Evolutionary conservation across 2,797 vertebrate genomes (phyloP).

Genomic region (Betta splendens): DNA sequence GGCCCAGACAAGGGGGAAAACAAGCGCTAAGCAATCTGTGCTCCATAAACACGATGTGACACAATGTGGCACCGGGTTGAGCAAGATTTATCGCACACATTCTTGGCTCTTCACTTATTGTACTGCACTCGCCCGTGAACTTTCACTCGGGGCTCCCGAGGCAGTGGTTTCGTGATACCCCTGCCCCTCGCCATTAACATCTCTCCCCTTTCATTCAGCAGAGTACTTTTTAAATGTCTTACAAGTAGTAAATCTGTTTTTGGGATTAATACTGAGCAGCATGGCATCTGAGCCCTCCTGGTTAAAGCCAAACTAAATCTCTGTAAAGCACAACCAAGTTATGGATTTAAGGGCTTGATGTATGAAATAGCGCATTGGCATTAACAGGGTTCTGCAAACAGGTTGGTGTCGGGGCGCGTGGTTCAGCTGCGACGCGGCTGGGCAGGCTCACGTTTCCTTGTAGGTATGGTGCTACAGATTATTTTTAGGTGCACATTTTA

Average conservation of each 20-base stretch:
- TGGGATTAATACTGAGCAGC: slow-evolving; percentile 65
- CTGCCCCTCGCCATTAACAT: slow-evolving; percentile 54
- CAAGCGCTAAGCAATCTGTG: slow-evolving; percentile 71
- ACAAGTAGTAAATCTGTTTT: slow-evolving; percentile 72
- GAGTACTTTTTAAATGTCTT: slow-evolving; percentile 69
- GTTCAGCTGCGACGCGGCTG: slow-evolving; percentile 37
- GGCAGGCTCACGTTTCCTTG: slow-evolving; percentile 58
- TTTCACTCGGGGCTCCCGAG: slow-evolving; percentile 58
- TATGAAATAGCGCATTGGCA: slow-evolving; percentile 45
- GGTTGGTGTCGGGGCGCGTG: slow-evolving; percentile 30
- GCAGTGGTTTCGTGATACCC: slow-evolving; percentile 49
- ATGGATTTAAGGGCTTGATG: slow-evolving; percentile 48
- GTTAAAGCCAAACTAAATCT: slow-evolving; percentile 64
- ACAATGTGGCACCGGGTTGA: slow-evolving; percentile 65
- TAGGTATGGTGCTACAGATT: slow-evolving; percentile 63
- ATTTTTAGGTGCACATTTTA: slow-evolving; percentile 68
- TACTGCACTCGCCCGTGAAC: slow-evolving; percentile 50
- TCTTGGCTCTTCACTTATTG: slow-evolving; percentile 61
- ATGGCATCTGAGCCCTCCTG: slow-evolving; percentile 52
- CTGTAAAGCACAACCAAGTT: slow-evolving; percentile 40
- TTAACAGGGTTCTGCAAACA: slow-evolving; percentile 42
- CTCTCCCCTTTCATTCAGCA: slow-evolving; percentile 48
- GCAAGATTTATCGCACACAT: slow-evolving; percentile 69
- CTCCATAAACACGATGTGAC: slow-evolving; percentile 75
- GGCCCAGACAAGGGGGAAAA: slow-evolving; percentile 58